Evolutionary conservation across 64 coral and sea anemone species (phyloP).

Genomic region (Pachyseris speciosa): DNA sequence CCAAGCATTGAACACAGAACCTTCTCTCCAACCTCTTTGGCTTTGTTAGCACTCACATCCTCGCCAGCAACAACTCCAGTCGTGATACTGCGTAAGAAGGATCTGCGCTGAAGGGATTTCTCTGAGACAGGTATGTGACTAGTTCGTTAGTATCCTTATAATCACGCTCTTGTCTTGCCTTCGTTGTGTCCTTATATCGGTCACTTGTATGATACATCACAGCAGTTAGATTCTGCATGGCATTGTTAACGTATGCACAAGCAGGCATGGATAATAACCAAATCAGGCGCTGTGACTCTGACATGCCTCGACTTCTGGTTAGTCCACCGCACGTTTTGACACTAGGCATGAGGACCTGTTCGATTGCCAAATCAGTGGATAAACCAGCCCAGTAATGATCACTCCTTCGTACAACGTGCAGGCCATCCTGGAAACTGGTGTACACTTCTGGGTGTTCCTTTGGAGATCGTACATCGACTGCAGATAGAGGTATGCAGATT

Average conservation of each 20-base stretch:
- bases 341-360: constrained; percentile 29
- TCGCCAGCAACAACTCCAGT: constrained; percentile 3
- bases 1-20: not conserved
- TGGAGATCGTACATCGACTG: constrained; percentile 22
- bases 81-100: constrained; percentile 11
- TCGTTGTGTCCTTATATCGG: constrained; percentile 9
- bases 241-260: not conserved
- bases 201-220: constrained; percentile 27
- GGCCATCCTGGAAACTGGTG: not conserved
- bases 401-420: not conserved
- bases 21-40: not conserved
- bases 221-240: constrained; percentile 46
- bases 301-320: not conserved
- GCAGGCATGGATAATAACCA: not conserved
- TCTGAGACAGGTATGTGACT: not conserved
- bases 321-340: constrained; percentile 18
- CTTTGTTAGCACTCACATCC: not conserved
- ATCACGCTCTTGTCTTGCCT: constrained; percentile 25
- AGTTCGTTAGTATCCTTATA: not conserved
- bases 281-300: not conserved
- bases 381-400: constrained; percentile 2
- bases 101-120: constrained; percentile 18
- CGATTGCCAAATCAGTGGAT: constrained; percentile 13
- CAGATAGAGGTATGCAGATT: not conserved
- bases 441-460: not conserved